Base-by-base conservation (phyloP, 2,113 vertebrate genomes). In the Hyperopisus bebe region DNA sequence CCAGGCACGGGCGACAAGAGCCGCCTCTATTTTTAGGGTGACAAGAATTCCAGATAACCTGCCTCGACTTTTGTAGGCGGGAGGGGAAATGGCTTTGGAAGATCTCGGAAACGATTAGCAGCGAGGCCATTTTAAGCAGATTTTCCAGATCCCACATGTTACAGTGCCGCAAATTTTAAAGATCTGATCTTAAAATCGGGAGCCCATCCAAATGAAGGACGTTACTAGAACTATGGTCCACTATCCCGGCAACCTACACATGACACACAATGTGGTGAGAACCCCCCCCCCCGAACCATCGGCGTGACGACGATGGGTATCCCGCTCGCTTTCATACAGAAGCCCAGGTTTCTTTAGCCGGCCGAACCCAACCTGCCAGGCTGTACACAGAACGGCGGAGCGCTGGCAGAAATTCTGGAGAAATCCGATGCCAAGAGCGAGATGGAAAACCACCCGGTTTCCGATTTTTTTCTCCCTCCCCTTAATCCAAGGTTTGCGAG, bases 401-500 rank as follows among this genome's bases (percentile, higher is more conserved):
- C 94, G 93, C 95, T 95, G 95, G 94, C 95, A 95, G 93, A 95
- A 93, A 93, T 94, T 93, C 92, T 91, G 93, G 91, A 90, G 94
- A 95, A 94, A 95, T 94, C 92, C 94, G 94, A 95, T 95, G 95
- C 95, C 95, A 96, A 95, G 94, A 95, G 93, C 53, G 93, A 96
- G 95, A 96, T 96, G 95, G 95, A 96, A 96, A 96, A 94, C 94
- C 92, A 94, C 94, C 95, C 94, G 93, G 94, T 95, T 96, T 96
- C 95, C 94, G 94, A 94, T 95, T 70, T 70, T 58, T 24, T 24
- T 13, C 1, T 10, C 31, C 31, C 74, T 42, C 95, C 92, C 95
- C 94, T 94, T 95, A 95, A 95, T 95, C 95, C 95, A 96, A 95
- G 95, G 95, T 95, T 96, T 96, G 95, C 93, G 94, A 94, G 95